Percentiles rank a stretch among this genome's conserved stretches.
phyloP scores from a whole-genome alignment of 2,797 vertebrate species.

The Esox lucius region DNA sequence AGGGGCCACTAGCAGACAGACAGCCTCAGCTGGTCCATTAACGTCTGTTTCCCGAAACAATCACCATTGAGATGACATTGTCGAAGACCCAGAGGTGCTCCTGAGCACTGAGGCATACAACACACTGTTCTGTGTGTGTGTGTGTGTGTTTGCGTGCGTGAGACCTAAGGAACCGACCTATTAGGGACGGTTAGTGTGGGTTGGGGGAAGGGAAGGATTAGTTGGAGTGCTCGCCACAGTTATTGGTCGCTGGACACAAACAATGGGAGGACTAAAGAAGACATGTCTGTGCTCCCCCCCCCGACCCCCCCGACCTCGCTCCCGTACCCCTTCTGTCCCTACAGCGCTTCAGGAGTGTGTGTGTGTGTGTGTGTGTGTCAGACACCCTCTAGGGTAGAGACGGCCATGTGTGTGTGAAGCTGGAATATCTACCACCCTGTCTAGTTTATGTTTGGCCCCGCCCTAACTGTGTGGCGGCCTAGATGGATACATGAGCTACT shows the following conservation, averaged over 20 bases:
- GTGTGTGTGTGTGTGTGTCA: conserved; percentile 4
- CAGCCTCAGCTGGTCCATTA: conserved; percentile 75
- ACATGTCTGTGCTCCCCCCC: conserved; percentile 60
- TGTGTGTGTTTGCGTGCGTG: conserved; percentile 40
- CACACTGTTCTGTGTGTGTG: not conserved
- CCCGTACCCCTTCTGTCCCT: conserved; percentile 60
- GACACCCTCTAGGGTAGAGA: conserved; percentile 50
- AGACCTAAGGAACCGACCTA: conserved; percentile 64
- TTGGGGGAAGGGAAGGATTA: conserved; percentile 71
- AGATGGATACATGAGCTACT: not conserved
- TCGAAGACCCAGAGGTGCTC: conserved; percentile 69
- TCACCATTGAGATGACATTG: conserved; percentile 73
- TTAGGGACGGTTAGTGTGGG: conserved; percentile 58
- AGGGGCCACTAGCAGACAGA: conserved; percentile 60
- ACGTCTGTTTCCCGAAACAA: conserved; percentile 72
- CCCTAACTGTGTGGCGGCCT: conserved; percentile 7
- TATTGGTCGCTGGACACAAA: conserved; percentile 79
- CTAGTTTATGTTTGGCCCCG: conserved; percentile 44
- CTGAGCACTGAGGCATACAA: conserved; percentile 60
- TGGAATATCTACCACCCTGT: conserved; percentile 64
- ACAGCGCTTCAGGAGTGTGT: conserved; percentile 36
- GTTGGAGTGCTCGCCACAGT: conserved; percentile 68
- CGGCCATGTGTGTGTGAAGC: conserved; percentile 60
- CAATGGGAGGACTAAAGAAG: conserved; percentile 77
- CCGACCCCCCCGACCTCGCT: conserved; percentile 44